Percentiles rank a stretch among this genome's conserved stretches.
phyloP scores from a whole-genome alignment of 2,113 vertebrate genomes.

The Saguinus imperator region DNA sequence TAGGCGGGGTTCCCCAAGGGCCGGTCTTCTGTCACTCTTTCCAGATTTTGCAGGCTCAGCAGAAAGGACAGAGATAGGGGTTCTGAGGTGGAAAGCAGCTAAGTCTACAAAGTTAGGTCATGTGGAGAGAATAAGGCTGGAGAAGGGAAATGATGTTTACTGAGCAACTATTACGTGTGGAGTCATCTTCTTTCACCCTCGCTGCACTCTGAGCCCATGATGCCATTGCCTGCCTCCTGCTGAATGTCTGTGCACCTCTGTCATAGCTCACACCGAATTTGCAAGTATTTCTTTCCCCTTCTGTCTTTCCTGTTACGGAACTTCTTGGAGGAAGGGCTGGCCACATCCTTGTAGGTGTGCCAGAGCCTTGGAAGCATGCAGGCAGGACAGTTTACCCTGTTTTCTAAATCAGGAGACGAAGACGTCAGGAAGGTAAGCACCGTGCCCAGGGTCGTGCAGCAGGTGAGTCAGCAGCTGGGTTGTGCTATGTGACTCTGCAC shows the following conservation, averaged over 20 bases:
- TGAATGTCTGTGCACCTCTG: background rate
- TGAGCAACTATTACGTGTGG: background rate
- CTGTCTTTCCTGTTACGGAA: background rate
- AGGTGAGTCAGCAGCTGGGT: background rate
- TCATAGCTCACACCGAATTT: rapidly evolving
- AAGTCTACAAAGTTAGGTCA: conserved; percentile 7
- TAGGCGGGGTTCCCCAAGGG: background rate
- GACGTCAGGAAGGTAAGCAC: background rate
- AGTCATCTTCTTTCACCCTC: background rate
- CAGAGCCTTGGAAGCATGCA: background rate
- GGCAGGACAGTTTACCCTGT: background rate
- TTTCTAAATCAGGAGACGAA: background rate
- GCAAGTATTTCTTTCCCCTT: background rate
- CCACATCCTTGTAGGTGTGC: background rate
- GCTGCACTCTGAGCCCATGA: background rate
- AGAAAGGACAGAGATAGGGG: background rate
- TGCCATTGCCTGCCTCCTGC: background rate
- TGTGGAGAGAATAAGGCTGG: background rate
- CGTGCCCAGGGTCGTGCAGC: background rate
- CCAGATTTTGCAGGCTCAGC: background rate
- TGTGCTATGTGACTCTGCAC: background rate
- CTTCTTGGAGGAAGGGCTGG: background rate
- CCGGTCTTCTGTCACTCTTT: background rate
- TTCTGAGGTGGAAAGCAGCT: background rate
- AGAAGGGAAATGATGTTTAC: background rate